Evolutionary conservation across 2,797 vertebrate species (phyloP).

Genomic region (Aeoliscus strigatus): DNA sequence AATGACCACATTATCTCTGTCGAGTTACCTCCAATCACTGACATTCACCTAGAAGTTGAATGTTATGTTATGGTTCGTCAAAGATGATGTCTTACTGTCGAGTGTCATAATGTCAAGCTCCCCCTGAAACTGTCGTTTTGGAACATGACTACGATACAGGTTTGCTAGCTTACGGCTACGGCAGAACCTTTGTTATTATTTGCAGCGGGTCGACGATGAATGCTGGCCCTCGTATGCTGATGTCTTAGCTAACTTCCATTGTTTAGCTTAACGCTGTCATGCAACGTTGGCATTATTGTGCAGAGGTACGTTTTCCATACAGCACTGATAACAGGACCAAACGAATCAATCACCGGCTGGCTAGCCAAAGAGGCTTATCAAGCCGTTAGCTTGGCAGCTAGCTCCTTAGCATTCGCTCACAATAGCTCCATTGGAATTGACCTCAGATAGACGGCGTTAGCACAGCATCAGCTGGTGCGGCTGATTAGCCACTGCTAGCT

Average conservation of each 20-base stretch:
- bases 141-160: conserved; percentile 34
- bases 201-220: conserved; percentile 44
- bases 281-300: not conserved
- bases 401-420: conserved; percentile 33
- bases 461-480: conserved; percentile 47
- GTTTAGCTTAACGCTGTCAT: conserved; percentile 3
- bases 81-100: not conserved
- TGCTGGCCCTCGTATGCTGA: conserved; percentile 31
- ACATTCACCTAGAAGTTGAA: no score
- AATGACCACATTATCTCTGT: conserved; percentile 12
- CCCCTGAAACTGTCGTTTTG: conserved; percentile 19
- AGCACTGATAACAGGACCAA: not conserved
- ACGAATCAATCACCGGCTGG: not conserved
- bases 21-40: not conserved
- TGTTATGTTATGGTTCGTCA: no score
- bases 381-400: conserved; percentile 26
- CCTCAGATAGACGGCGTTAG: conserved; percentile 38
- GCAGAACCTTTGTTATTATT: conserved; percentile 66
- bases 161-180: conserved; percentile 36
- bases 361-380: conserved; percentile 11
- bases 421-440: conserved; percentile 41
- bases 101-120: conserved; percentile 6
- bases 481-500: conserved; percentile 48
- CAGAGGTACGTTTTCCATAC: not conserved
- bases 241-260: conserved; percentile 22